Conservation (phyloP, 2,797 vertebrate genomes). For the Esox masquinongy region DNA sequence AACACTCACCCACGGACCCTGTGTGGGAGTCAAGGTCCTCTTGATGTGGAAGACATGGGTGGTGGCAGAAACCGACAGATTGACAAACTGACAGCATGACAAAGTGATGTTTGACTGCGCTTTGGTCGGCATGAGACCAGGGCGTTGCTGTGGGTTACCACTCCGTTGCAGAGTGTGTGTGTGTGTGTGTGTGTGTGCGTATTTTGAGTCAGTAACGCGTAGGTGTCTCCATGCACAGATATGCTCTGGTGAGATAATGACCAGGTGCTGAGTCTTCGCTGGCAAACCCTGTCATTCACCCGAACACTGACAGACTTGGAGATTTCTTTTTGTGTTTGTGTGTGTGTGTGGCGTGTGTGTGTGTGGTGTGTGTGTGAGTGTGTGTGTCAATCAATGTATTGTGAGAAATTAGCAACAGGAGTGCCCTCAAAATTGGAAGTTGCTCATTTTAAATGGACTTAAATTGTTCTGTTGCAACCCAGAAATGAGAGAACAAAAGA, state of each 20-base stretch:
- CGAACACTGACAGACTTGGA: not conserved
- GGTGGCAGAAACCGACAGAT: not conserved
- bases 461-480: not conserved
- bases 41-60: conserved; percentile 1
- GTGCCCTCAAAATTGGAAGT: not conserved
- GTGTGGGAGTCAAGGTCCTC: conserved; percentile 6
- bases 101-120: not conserved
- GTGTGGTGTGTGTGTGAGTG: no score
- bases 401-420: not conserved
- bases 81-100: not conserved
- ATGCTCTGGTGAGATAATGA: conserved; percentile 35
- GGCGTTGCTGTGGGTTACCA: conserved; percentile 30
- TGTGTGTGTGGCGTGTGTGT: not conserved
- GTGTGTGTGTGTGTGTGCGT: conserved; percentile 14
- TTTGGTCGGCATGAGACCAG: conserved; percentile 2
- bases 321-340: not conserved
- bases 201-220: conserved; percentile 8
- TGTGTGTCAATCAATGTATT: not conserved
- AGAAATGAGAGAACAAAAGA: not conserved
- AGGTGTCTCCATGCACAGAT: conserved; percentile 9
- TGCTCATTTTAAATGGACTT: not conserved
- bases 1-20: not conserved
- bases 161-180: conserved; percentile 14
- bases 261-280: conserved; percentile 34
- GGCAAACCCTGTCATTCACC: conserved; percentile 41